Conservation (phyloP, 1,140 invertebrate species). For the honey bee (Apis mellifera) region Amel_HAv3.1 CM009933.2:3344501-3345000, state of each 20-base stretch:
- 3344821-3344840: conserved; percentile 56
- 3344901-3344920: background rate
- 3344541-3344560: background rate
- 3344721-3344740: conserved; percentile 58
- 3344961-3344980: conserved; percentile 6
- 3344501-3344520: background rate
- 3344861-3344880: background rate
- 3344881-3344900: too few relatives aligned
- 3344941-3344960: background rate
- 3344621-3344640: background rate
- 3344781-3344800: conserved; percentile 64
- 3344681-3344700: conserved; percentile 29
- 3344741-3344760: conserved; percentile 75
- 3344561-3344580: background rate
- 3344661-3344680: conserved; percentile 41
- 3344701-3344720: conserved; percentile 31
- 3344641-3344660: conserved; percentile 24
- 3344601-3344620: background rate
- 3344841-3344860: conserved; percentile 39
- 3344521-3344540: background rate
- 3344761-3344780: conserved; percentile 66
- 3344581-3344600: background rate
- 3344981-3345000: background rate
- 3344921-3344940: too few relatives aligned
- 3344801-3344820: conserved; percentile 66